phyloP scores from a whole-genome alignment of 1,140 invertebrate genomes.

The Alviniconcha marisindica region DNA sequence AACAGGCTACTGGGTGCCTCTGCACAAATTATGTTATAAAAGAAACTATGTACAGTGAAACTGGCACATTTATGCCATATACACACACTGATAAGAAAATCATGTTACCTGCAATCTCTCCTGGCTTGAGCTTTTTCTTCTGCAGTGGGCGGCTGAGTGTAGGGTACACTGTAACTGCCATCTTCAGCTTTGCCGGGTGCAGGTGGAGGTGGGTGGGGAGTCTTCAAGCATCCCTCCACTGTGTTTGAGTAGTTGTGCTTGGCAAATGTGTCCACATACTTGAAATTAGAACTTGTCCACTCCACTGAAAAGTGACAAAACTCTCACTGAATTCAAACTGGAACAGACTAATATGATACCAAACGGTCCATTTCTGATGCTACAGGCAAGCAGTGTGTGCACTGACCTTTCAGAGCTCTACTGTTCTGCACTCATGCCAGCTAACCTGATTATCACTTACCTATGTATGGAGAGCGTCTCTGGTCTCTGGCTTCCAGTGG shows the following conservation, averaged over 20 bases:
- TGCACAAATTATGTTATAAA: too few relatives aligned
- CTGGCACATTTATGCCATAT: too few relatives aligned
- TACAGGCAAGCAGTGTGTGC: too few relatives aligned
- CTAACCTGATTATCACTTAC: too few relatives aligned
- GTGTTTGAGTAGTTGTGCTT: slow-evolving; percentile 59
- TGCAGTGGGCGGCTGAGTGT: slow-evolving; percentile 35
- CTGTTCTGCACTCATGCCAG: too few relatives aligned
- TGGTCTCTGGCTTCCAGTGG: slow-evolving; percentile 67
- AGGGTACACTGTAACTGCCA: slow-evolving; percentile 25
- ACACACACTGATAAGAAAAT: too few relatives aligned
- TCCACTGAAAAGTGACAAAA: slow-evolving; percentile 56
- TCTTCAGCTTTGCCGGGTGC: not conserved
- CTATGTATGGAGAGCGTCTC: slow-evolving; percentile 36
- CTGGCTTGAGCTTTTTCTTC: slow-evolving; percentile 58
- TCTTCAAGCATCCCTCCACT: slow-evolving; percentile 59
- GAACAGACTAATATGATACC: too few relatives aligned
- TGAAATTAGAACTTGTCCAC: slow-evolving; percentile 67
- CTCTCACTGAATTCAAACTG: too few relatives aligned
- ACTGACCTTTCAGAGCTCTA: too few relatives aligned
- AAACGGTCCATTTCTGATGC: too few relatives aligned
- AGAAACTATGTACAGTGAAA: too few relatives aligned
- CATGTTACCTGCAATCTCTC: slow-evolving; percentile 63
- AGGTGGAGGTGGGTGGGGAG: slow-evolving; percentile 57
- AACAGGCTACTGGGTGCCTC: too few relatives aligned
- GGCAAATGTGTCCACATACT: slow-evolving; percentile 67